These are phyloP conservation scores for Spatulosminthurus flaviceps DNA, from an alignment of 2,888 invertebrate species.

Conservation along the genomic window DNA sequence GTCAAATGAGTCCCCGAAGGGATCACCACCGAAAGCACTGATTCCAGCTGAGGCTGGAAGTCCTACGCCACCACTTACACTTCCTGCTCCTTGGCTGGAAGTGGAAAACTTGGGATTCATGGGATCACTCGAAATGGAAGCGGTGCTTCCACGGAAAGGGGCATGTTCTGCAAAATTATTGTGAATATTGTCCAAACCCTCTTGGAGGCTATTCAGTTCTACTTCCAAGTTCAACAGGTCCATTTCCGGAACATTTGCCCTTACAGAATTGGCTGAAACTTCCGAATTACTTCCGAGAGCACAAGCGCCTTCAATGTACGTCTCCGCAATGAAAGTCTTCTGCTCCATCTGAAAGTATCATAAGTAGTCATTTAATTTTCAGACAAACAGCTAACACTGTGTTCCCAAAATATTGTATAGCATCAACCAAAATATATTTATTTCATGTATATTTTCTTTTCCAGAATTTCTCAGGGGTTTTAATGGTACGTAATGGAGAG, in stretches of 20 bases:
- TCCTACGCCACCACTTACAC: background rate
- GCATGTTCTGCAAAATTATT: constrained; percentile 56
- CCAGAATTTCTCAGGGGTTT: too few species aligned
- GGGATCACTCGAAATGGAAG: constrained; percentile 63
- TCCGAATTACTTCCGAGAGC: constrained; percentile 53
- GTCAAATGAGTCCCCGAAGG: constrained; percentile 77
- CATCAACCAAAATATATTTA: too few species aligned
- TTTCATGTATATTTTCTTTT: too few species aligned
- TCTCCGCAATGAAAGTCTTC: constrained; percentile 62
- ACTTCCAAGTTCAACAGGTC: constrained; percentile 88
- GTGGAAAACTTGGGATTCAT: constrained; percentile 59
- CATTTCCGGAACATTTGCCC: constrained; percentile 74
- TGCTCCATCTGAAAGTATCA: constrained; percentile 52
- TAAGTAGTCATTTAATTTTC: background rate
- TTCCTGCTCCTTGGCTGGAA: constrained; percentile 24
- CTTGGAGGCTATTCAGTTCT: constrained; percentile 83
- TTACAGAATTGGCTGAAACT: constrained; percentile 59
- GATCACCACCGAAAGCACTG: constrained; percentile 70
- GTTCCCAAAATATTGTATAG: too few species aligned
- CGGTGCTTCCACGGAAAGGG: constrained; percentile 62
- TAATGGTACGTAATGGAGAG: too few species aligned
- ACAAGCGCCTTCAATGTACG: constrained; percentile 63
- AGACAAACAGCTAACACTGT: background rate
- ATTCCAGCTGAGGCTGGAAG: constrained; percentile 11
- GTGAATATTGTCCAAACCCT: constrained; percentile 83